Conservation (phyloP, 2,797 vertebrate species). For the Menidia menidia region DNA sequence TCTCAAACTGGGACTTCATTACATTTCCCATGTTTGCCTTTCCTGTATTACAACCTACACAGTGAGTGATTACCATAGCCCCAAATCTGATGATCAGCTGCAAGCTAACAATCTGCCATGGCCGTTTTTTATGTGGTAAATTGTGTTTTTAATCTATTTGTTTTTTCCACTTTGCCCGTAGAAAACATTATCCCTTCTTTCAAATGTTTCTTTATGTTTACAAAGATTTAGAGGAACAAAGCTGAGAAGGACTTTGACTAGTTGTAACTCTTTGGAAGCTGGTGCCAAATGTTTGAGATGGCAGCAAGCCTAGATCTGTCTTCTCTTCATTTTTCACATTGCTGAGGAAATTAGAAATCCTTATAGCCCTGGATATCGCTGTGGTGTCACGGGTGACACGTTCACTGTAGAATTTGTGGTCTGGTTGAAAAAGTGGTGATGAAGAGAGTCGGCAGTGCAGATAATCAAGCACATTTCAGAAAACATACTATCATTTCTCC, state of each 20-base stretch:
- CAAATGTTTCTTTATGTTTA: neutral
- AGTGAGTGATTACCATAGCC: neutral
- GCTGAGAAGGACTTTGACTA: neutral
- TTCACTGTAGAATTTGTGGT: conserved; percentile 33
- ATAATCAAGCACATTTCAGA: conserved; percentile 2
- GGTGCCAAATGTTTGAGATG: conserved; percentile 3
- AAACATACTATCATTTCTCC: neutral
- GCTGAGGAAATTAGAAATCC: conserved; percentile 27
- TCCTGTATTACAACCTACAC: neutral
- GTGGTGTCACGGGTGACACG: conserved; percentile 19
- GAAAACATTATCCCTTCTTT: neutral
- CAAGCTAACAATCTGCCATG: neutral
- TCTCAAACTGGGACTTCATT: neutral
- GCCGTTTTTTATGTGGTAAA: too few relatives aligned
- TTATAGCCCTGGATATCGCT: conserved; percentile 27
- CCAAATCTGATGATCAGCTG: neutral
- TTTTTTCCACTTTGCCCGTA: neutral
- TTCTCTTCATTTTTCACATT: conserved; percentile 27
- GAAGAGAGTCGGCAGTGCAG: conserved; percentile 15
- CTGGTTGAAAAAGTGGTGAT: conserved; percentile 15
- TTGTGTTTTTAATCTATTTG: neutral
- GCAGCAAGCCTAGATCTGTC: conserved; percentile 3
- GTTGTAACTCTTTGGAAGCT: neutral
- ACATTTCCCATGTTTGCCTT: neutral
- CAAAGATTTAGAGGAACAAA: neutral